Percentiles rank a stretch among this genome's conserved stretches.
phyloP scores from a whole-genome alignment of 2,888 invertebrate species.

The Ochropleura leucogaster region DNA sequence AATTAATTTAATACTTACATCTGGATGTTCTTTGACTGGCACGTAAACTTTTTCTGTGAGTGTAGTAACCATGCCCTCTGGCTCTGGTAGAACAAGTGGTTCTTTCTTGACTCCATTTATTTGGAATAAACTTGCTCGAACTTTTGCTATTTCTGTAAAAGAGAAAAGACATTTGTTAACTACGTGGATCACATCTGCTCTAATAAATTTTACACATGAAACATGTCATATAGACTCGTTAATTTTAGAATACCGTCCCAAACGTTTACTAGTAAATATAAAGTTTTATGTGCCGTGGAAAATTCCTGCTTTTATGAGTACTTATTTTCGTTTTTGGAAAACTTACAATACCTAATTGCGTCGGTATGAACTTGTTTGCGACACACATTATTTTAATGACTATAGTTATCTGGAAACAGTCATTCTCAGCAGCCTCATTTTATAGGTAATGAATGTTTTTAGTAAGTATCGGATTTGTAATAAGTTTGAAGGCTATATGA shows the following conservation, averaged over 20 bases:
- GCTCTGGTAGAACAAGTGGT: slow-evolving; percentile 97
- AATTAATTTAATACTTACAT: slow-evolving; percentile 93
- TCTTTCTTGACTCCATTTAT: slow-evolving; percentile 99
- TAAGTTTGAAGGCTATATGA: slow-evolving; percentile 72
- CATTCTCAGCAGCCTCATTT: slow-evolving; percentile 9
- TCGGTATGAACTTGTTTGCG: slow-evolving; percentile 18
- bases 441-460: slow-evolving; percentile 55
- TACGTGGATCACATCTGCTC: slow-evolving; percentile 70
- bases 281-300: slow-evolving; percentile 78
- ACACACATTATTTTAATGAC: slow-evolving; percentile 26
- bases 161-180: slow-evolving; percentile 72
- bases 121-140: slow-evolving; percentile 99
- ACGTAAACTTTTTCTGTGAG: slow-evolving; percentile 99
- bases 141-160: slow-evolving; percentile 98
- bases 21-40: slow-evolving; percentile 99
- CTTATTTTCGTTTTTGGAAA: slow-evolving; percentile 66
- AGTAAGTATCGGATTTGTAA: slow-evolving; percentile 52
- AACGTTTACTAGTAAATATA: slow-evolving; percentile 78
- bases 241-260: slow-evolving; percentile 78
- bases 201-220: slow-evolving; percentile 77
- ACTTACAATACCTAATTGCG: slow-evolving; percentile 52
- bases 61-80: slow-evolving; percentile 97
- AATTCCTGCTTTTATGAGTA: slow-evolving; percentile 69
- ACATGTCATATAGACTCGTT: slow-evolving; percentile 77
- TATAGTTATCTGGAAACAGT: slow-evolving; percentile 25